These are phyloP conservation scores for Oncorhynchus kisutch DNA, from an alignment of 2,113 vertebrate genomes.

Conservation along the genomic window DNA sequence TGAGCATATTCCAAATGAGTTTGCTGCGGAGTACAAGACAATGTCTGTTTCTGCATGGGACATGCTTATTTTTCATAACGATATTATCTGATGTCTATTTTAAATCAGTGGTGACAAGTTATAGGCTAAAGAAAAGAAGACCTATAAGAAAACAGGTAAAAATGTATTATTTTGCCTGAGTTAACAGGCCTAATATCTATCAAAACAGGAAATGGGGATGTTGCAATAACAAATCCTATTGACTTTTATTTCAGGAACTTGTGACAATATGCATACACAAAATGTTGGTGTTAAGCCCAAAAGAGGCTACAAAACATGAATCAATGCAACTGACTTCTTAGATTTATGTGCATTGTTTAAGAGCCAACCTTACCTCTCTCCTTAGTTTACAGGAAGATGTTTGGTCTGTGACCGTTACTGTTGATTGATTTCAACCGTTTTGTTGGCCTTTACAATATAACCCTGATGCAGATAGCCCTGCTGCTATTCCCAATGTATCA, in stretches of 20 bases:
- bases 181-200: not conserved
- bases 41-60: not conserved
- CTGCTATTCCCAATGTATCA: not conserved
- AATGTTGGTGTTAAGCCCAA: not conserved
- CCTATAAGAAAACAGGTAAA: no score
- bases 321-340: not conserved
- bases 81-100: not conserved
- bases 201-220: not conserved
- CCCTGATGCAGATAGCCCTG: slow-evolving; percentile 22
- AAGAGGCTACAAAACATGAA: not conserved
- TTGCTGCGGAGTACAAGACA: not conserved
- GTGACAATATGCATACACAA: not conserved
- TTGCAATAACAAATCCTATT: not conserved
- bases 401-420: slow-evolving; percentile 2
- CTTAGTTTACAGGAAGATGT: not conserved
- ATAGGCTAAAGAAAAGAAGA: no score
- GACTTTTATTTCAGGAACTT: not conserved
- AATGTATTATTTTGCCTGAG: no score
- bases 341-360: not conserved
- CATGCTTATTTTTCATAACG: not conserved
- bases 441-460: slow-evolving; percentile 24
- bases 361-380: not conserved
- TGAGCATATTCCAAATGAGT: not conserved
- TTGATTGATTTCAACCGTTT: slow-evolving; percentile 28
- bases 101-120: not conserved